Evolutionary conservation across 1,140 invertebrate species (phyloP), one percentile per base, ranked within the genome.

Genomic region (Trissolcus basalis): DNA sequence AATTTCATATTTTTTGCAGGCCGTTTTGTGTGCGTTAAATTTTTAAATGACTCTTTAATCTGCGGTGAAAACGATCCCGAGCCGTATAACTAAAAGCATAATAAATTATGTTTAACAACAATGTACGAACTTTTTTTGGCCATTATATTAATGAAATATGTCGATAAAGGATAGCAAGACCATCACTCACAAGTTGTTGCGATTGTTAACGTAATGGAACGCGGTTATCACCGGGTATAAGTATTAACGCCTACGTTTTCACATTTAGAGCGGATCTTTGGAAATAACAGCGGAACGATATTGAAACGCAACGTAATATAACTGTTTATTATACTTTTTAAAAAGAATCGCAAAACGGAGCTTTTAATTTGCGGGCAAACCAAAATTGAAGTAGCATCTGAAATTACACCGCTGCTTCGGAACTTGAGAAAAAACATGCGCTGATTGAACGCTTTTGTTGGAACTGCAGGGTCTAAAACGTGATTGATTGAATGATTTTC

Each of bases 201-300:
- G 59, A 72, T 55, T 51, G 56, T 73, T 60, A 56, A 61, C 55
- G 50, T 73, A 65, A 67, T 58, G 56, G 51, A 65, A 59, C 51
- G 41, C 41, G 19, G 69, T 53, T 65, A 73, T 65, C 61, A 60
- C 60, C 49, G 41, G 16, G 32, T 71, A 47, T 36, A 58, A 45
- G 53, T 65, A 65, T 71, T 63, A 63, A 63, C 68, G 59, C 68
- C 68, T 60, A 72, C 60, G 53, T 53, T 72, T 47, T 19, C 45
- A 61, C 58, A 61, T 35, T 49, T n/a, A 49, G 53, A 61, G 53
- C 43, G 10, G 35, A 27, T 44, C 47, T 56, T 71, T 71, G 63
- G 51, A 58, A 58, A 45, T 56, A 51, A 51, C 35, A 45, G 15
- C 35, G 45, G 63, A 41, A 43, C 11, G n/a, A n/a, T n/a, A n/a